Percentiles rank a stretch among this genome's conserved stretches.
Conservation (phyloP, 2,113 vertebrate genomes). For the human (Homo sapiens) region GRCh38 chr3:24307501-24308000, state of each 20-base stretch:
- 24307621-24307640: slow-evolving; percentile 50
- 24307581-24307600: slow-evolving; percentile 32
- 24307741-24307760: background rate
- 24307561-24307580: slow-evolving; percentile 25
- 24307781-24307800: slow-evolving; percentile 24
- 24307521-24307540: background rate
- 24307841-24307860: background rate
- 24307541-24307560: background rate
- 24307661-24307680: background rate
- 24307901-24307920: background rate
- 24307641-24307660: background rate
- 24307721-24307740: background rate
- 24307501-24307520: background rate
- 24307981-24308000: background rate
- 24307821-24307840: background rate
- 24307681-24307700: slow-evolving; percentile 10
- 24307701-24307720: background rate
- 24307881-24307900: background rate
- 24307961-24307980: too few species aligned
- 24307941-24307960: background rate
- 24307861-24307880: slow-evolving; percentile 3
- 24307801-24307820: background rate
- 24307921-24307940: background rate
- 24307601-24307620: slow-evolving; percentile 27
- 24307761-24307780: background rate